Conservation (phyloP, 2,888 invertebrate genomes). For the Papilio elwesi region DNA sequence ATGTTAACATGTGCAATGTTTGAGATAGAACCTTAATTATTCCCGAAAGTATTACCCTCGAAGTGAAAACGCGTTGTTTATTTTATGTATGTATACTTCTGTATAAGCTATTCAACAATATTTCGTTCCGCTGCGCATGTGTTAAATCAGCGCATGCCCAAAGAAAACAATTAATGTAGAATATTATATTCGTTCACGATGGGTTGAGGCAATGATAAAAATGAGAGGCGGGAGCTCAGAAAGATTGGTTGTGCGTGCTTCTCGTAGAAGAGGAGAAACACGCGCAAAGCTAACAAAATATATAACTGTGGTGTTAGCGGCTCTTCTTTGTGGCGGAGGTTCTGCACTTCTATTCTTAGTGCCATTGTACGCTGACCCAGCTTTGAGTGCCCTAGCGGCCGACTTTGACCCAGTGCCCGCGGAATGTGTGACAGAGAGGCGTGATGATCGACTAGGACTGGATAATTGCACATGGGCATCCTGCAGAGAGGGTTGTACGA, state of each 20-base stretch:
- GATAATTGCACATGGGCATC: constrained; percentile 93
- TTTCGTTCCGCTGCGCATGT: constrained; percentile 45
- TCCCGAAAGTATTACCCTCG: too few species aligned
- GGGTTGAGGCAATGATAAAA: constrained; percentile 77
- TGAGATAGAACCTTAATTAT: too few species aligned
- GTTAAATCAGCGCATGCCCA: constrained; percentile 62
- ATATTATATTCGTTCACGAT: constrained; percentile 66
- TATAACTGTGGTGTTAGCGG: constrained; percentile 75
- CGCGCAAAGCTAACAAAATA: constrained; percentile 76
- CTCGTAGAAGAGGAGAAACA: constrained; percentile 71
- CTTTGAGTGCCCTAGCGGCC: constrained; percentile 86
- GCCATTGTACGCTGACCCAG: constrained; percentile 80
- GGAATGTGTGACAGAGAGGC: constrained; percentile 88
- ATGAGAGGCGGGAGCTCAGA: constrained; percentile 81
- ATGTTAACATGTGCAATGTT: too few species aligned
- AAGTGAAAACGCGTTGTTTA: too few species aligned
- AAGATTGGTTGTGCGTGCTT: constrained; percentile 72
- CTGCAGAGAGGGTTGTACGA: constrained; percentile 92
- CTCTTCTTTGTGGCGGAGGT: constrained; percentile 74
- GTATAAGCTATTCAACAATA: background rate
- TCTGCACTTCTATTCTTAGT: constrained; percentile 80
- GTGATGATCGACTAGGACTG: constrained; percentile 88
- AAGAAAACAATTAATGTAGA: constrained; percentile 49
- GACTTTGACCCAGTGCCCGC: constrained; percentile 90
- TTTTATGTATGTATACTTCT: too few species aligned